Percentiles rank a stretch among this genome's conserved stretches.
phyloP scores from a whole-genome alignment of 2,113 vertebrate species.

The Leucopsar rothschildi region DNA sequence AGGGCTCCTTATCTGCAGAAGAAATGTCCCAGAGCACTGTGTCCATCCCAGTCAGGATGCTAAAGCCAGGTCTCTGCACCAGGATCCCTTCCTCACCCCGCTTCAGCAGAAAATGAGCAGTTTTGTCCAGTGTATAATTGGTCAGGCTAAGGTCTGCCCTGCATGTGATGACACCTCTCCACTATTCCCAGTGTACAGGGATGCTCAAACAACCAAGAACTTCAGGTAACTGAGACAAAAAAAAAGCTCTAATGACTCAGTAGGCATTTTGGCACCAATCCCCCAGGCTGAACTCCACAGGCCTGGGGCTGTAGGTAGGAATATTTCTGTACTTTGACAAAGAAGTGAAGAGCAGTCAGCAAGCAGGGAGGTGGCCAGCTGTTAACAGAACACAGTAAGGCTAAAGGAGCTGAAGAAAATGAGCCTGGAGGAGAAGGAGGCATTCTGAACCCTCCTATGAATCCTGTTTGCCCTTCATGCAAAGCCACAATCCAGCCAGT shows the following conservation, averaged over 20 bases:
- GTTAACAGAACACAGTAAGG: background rate
- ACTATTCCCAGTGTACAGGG: background rate
- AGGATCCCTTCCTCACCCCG: background rate
- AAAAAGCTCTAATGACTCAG: background rate
- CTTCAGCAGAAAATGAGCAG: rapidly evolving
- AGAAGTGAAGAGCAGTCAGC: background rate
- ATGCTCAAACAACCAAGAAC: background rate
- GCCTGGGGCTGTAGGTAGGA: background rate
- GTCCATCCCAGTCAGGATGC: background rate
- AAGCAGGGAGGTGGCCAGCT: background rate
- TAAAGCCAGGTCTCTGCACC: background rate
- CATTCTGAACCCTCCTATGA: background rate
- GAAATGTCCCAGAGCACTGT: background rate
- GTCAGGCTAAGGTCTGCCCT: background rate
- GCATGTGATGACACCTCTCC: background rate
- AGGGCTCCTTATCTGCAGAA: background rate
- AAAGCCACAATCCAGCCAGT: background rate
- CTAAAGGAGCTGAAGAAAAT: background rate
- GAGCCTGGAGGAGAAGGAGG: background rate
- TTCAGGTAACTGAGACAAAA: background rate
- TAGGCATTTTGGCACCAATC: background rate
- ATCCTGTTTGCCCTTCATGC: background rate
- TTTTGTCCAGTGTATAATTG: background rate
- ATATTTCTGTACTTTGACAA: background rate
- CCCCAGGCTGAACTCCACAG: background rate